Evolutionary conservation across 1,140 invertebrate genomes (phyloP).

Genomic region (Rhopalosiphum padi): DNA sequence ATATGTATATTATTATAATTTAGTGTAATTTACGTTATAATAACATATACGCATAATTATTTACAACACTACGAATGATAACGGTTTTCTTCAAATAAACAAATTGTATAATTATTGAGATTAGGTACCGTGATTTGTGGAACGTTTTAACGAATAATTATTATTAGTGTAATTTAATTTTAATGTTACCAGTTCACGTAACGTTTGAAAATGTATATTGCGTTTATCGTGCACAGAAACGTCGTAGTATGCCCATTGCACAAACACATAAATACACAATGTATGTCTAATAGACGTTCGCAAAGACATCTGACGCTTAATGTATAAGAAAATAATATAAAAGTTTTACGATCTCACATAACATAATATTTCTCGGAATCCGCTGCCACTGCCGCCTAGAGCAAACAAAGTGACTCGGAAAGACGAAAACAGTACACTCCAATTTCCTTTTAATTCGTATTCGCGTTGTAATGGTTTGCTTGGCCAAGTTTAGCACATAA

Average conservation of each 20-base stretch:
- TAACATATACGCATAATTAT: not conserved
- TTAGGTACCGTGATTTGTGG: not conserved
- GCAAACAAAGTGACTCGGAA: constrained; percentile 15
- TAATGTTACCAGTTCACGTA: not conserved
- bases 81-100: not conserved
- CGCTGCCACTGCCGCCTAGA: not conserved
- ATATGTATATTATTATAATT: not conserved
- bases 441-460: constrained; percentile 19
- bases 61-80: not conserved
- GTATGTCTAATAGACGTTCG: not conserved
- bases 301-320: not conserved
- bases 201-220: not conserved
- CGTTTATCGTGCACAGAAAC: not conserved
- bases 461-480: not conserved
- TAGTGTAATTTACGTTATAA: not conserved
- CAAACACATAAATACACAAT: not conserved
- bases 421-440: not conserved
- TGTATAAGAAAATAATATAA: not conserved
- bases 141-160: not conserved
- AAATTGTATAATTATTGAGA: not conserved
- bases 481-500: not conserved
- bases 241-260: too few relatives aligned
- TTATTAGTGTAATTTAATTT: not conserved
- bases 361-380: not conserved
- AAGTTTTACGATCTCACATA: not conserved